Base-by-base conservation (phyloP, 2,797 vertebrate genomes). In the Peromyscus nudipes region DNA sequence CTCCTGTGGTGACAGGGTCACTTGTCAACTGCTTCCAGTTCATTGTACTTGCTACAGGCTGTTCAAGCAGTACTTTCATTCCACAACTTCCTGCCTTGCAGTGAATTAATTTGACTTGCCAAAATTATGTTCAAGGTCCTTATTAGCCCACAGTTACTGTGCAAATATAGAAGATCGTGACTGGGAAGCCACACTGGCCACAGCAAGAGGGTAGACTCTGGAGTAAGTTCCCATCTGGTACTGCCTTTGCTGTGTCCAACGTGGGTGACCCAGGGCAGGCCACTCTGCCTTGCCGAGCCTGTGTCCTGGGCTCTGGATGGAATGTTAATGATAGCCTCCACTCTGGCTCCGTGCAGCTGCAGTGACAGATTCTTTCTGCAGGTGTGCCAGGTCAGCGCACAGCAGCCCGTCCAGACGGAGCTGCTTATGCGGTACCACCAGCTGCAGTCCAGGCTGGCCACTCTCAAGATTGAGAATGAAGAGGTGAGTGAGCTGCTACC, bases 391-490 rank as follows among this genome's bases (percentile, higher is more conserved):
- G 99, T 99, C 97, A 99, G 99, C 0, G 99, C 99, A 52, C 99
- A 99, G 98, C 99, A 99, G 98, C 99, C 99, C 0, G 99, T 99
- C 93, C 99, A 99, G 99, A 99, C 99, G 0, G 99, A 99, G 97
- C 98, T 99, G 90, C 98, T 99, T 96, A 99, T 99, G 99, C 99
- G 99, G 60, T 99, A 99, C 98, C 99, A 99, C 98, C 99, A 99
- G 98, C 99, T 99, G 98, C 99, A 99, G 98, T 99, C 99, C 1
- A 99, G 99, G 80, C 99, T 99, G 89, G 99, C 99, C 96, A 99
- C 99, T 0, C 99, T 99, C 97, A 99, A 99, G 99, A 99, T 99
- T 86, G 99, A 99, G 98, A 99, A 99, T 0, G 99, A 99, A 95
- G 99, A 99, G 99, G 99, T 99, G 98, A 99, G 99, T 81, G 57